phyloP scores from a whole-genome alignment of 2,113 vertebrate genomes.

The Sebastes fasciatus region DNA sequence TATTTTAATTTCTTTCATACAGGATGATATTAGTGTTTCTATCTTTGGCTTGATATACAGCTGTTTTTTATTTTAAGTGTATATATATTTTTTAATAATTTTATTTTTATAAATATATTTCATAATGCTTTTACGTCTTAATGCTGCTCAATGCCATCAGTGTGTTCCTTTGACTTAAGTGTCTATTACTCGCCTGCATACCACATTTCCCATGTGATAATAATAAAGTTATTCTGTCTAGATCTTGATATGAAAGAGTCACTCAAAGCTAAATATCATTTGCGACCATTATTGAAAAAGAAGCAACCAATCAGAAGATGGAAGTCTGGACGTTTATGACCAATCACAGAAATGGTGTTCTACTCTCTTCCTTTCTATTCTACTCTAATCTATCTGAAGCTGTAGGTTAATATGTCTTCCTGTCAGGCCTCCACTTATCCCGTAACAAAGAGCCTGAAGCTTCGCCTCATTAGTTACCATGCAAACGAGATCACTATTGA shows the following conservation, averaged over 20 bases:
- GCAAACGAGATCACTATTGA: conserved; percentile 75
- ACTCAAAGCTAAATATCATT: background rate
- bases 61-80: background rate
- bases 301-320: background rate
- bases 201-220: background rate
- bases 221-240: background rate
- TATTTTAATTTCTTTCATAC: background rate
- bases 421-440: conserved; percentile 65
- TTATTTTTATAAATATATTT: background rate
- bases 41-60: background rate
- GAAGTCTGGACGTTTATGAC: background rate
- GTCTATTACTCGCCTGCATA: background rate
- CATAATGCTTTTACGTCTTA: background rate
- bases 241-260: background rate
- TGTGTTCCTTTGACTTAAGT: background rate
- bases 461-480: conserved; percentile 69
- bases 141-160: background rate
- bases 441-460: conserved; percentile 60
- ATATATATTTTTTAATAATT: background rate
- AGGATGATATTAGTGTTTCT: background rate
- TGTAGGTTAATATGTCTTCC: conserved; percentile 52
- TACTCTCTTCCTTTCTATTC: background rate
- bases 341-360: background rate
- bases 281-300: background rate
- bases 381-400: background rate